These are phyloP conservation scores for Barypeithes pellucidus DNA, from an alignment of 2,888 invertebrate genomes.

Conservation along the genomic window DNA sequence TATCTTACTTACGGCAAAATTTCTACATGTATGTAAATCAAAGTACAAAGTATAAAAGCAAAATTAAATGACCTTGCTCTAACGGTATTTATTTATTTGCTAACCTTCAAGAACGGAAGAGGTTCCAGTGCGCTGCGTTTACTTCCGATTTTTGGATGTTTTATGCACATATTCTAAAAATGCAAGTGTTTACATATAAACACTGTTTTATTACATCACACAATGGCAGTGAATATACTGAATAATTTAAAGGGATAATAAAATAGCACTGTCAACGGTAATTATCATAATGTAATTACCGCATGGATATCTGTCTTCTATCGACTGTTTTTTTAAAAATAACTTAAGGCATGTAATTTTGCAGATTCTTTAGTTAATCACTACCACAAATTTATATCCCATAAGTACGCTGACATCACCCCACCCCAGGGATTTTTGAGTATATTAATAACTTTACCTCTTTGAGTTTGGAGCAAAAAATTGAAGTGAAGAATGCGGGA, in stretches of 20 bases:
- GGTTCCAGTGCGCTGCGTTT: constrained; percentile 58
- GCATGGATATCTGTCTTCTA: neutral
- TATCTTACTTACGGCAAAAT: constrained; percentile 23
- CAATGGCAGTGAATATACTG: neutral
- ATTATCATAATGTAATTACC: neutral
- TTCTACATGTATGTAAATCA: constrained; percentile 33
- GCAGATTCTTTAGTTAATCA: no score
- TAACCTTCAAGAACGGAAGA: constrained; percentile 61
- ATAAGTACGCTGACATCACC: no score
- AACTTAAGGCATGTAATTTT: no score
- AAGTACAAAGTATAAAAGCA: constrained; percentile 45
- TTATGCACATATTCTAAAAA: constrained; percentile 32
- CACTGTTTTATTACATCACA: constrained; percentile 23
- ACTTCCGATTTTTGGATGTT: constrained; percentile 54
- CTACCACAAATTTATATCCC: no score
- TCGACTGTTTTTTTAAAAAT: no score
- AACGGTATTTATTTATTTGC: constrained; percentile 56
- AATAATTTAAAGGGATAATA: neutral
- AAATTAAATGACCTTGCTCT: constrained; percentile 58
- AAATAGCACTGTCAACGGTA: neutral
- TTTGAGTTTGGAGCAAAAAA: no score
- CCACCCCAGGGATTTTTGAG: no score
- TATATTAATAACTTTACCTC: no score
- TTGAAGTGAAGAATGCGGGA: no score
- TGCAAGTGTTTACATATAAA: constrained; percentile 21